These are phyloP conservation scores for Hermaeophaga mercurialis DNA, from an alignment of 2,888 invertebrate species.

Conservation along the genomic window DNA sequence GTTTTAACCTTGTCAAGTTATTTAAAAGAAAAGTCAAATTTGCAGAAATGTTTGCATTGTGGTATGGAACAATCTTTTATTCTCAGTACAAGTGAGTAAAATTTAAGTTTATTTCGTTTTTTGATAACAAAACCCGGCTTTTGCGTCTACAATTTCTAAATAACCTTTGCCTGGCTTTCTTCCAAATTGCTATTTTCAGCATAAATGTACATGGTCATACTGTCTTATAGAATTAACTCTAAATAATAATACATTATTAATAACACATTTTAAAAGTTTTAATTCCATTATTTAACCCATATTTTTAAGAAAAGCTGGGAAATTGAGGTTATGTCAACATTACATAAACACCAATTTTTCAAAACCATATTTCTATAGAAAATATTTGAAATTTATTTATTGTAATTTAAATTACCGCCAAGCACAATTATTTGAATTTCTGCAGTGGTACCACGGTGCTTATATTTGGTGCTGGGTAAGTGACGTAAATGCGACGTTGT, in stretches of 20 bases:
- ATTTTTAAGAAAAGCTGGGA: neutral
- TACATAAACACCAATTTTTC: conserved; percentile 1
- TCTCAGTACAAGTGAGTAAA: conserved; percentile 56
- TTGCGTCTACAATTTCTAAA: conserved; percentile 23
- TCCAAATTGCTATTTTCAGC: conserved; percentile 29
- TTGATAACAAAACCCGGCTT: conserved; percentile 22
- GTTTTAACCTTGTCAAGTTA: neutral
- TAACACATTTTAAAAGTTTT: too few relatives aligned
- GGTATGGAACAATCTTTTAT: conserved; percentile 56
- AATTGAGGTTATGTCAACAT: conserved; percentile 12
- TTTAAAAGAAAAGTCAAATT: conserved; percentile 5
- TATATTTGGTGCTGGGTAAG: too few relatives aligned
- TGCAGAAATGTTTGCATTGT: conserved; percentile 54
- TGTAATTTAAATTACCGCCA: too few relatives aligned
- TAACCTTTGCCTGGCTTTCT: conserved; percentile 27
- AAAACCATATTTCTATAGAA: neutral
- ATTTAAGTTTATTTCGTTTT: conserved; percentile 15
- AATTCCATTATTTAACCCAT: neutral
- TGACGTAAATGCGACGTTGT: too few relatives aligned
- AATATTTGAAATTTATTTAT: neutral
- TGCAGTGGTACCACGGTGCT: neutral
- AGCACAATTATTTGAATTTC: neutral
- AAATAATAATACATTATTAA: too few relatives aligned
- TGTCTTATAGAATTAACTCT: too few relatives aligned
- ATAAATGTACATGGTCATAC: conserved; percentile 5